A percentile compares a stretch with the other conserved stretches of the same genome.
Conservation (phyloP, 2,888 invertebrate species). For the Trypoxylon attenuatum region DNA sequence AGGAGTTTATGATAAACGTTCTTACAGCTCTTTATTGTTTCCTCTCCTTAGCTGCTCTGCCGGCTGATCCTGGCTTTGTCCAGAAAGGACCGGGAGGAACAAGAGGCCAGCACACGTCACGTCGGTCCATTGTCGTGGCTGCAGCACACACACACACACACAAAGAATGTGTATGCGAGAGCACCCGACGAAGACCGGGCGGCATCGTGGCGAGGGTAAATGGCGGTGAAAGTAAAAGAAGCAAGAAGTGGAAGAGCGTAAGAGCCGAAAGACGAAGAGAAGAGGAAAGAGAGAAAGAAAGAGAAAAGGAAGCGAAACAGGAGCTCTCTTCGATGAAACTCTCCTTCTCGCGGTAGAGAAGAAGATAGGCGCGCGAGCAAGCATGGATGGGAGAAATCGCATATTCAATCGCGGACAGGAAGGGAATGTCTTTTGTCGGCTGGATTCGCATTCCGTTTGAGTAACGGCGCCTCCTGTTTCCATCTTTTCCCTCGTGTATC, state of each 20-base stretch:
- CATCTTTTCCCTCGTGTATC: constrained; percentile 16
- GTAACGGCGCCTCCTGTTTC: constrained; percentile 52
- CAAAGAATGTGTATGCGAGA: neutral
- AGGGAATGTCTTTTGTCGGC: constrained; percentile 69
- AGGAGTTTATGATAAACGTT: constrained; percentile 35
- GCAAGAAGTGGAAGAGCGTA: neutral
- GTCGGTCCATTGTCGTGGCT: neutral
- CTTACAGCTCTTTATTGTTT: constrained; percentile 34
- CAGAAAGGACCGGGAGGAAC: too few relatives aligned
- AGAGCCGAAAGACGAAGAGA: neutral
- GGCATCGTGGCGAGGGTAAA: neutral
- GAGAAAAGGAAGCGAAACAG: neutral
- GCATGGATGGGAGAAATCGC: constrained; percentile 60
- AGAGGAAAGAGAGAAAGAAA: neutral
- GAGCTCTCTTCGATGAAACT: neutral
- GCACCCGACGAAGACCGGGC: neutral
- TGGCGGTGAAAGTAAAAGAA: neutral
- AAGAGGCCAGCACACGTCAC: too few relatives aligned
- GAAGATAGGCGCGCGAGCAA: neutral
- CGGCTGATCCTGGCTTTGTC: too few relatives aligned
- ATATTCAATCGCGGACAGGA: constrained; percentile 66
- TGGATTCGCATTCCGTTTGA: constrained; percentile 67
- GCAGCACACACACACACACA: neutral
- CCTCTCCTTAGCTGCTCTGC: constrained; percentile 12
- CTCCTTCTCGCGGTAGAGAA: neutral